Evolutionary conservation across 2,888 invertebrate species (phyloP).

Genomic region (Andrena flavipes): DNA sequence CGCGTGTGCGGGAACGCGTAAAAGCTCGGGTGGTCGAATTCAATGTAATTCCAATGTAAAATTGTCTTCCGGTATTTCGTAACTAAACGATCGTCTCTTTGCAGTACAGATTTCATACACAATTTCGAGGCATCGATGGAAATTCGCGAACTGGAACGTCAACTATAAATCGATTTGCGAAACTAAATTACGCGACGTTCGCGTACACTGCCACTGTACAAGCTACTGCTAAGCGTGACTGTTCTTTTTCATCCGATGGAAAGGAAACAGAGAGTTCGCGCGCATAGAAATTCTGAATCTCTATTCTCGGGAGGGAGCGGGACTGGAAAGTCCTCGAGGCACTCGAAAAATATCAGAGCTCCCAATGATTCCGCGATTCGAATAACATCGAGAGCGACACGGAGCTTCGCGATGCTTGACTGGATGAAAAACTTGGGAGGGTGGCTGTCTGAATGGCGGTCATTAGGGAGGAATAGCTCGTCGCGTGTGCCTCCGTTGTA

Average conservation of each 20-base stretch:
- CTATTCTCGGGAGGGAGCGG: background rate
- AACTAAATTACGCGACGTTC: background rate
- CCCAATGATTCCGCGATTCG: conserved; percentile 27
- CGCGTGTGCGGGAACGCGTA: background rate
- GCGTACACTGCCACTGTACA: background rate
- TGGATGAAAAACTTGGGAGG: conserved; percentile 13
- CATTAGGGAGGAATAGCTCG: conserved; percentile 17
- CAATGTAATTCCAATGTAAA: conserved; percentile 30
- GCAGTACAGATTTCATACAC: conserved; percentile 4
- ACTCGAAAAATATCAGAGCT: conserved; percentile 1
- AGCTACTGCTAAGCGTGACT: background rate
- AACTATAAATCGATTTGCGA: background rate
- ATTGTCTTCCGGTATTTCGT: background rate
- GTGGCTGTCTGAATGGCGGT: conserved; percentile 24
- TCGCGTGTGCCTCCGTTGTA: background rate
- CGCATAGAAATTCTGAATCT: background rate
- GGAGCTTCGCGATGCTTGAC: conserved; percentile 12
- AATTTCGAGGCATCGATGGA: background rate
- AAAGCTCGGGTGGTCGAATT: conserved; percentile 1
- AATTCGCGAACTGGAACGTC: background rate
- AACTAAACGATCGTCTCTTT: background rate
- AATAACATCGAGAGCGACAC: conserved; percentile 3
- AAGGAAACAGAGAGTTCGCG: conserved; percentile 5
- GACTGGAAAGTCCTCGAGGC: conserved; percentile 5
- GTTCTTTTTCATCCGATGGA: background rate